Evolutionary conservation across 2,888 invertebrate genomes (phyloP).

Genomic region (Gymnocheta viridis): DNA sequence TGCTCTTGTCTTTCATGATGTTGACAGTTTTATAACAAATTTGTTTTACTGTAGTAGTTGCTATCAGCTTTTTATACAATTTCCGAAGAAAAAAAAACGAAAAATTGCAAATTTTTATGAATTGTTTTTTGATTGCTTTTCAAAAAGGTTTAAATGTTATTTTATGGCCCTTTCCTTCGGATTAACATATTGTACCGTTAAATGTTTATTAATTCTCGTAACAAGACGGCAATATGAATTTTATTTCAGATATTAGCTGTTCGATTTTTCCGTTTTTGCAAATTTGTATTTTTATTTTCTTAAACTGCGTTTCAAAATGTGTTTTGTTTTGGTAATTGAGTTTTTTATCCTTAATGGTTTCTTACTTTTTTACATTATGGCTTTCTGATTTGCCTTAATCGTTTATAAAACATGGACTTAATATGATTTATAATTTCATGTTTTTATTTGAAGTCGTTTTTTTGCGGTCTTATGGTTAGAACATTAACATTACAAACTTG

Average conservation of each 20-base stretch:
- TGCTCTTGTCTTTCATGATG: slow-evolving; percentile 8
- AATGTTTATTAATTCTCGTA: slow-evolving; percentile 58
- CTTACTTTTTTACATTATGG: slow-evolving; percentile 41
- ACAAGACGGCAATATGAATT: slow-evolving; percentile 33
- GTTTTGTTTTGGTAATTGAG: slow-evolving; percentile 52
- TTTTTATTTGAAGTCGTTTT: background rate
- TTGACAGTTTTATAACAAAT: slow-evolving; percentile 67
- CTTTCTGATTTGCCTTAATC: slow-evolving; percentile 65
- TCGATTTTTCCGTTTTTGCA: background rate
- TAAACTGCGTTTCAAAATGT: background rate
- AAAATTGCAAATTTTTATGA: slow-evolving; percentile 80
- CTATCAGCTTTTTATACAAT: background rate
- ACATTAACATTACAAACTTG: slow-evolving; percentile 57
- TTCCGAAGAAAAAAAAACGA: slow-evolving; percentile 65
- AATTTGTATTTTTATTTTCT: background rate
- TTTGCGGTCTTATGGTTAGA: slow-evolving; percentile 46
- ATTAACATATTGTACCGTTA: slow-evolving; percentile 71
- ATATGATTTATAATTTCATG: slow-evolving; percentile 51
- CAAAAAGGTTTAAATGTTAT: slow-evolving; percentile 29
- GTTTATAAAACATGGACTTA: slow-evolving; percentile 58
- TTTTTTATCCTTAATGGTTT: slow-evolving; percentile 51
- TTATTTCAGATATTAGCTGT: slow-evolving; percentile 1
- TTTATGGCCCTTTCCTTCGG: slow-evolving; percentile 35
- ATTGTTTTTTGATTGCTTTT: slow-evolving; percentile 80
- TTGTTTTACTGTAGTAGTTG: slow-evolving; percentile 30